Conservation (phyloP, 2,888 invertebrate genomes). For the Synergus itoensis region DNA sequence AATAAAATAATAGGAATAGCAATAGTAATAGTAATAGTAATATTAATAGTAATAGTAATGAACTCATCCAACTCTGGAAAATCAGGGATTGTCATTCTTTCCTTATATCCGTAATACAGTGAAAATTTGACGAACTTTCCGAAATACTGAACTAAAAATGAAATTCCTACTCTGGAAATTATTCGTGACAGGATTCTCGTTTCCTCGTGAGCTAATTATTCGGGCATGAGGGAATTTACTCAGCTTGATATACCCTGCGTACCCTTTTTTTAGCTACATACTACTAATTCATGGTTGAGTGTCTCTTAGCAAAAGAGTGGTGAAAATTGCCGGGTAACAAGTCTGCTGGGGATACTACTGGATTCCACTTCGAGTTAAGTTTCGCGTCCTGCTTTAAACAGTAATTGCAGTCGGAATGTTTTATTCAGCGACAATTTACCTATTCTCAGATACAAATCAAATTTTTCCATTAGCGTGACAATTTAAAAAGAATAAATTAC, state of each 20-base stretch:
- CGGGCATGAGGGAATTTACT: neutral
- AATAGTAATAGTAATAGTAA: too few relatives aligned
- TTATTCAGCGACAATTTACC: conserved; percentile 8
- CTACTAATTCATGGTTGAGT: neutral
- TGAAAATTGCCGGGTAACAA: conserved; percentile 21
- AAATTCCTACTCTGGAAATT: neutral
- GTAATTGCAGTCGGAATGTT: conserved; percentile 13
- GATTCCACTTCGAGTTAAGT: neutral
- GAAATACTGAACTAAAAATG: neutral
- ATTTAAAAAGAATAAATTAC: neutral
- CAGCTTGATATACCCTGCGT: neutral
- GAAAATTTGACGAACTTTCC: neutral
- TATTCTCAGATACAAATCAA: conserved; percentile 27
- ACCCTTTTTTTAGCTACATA: neutral
- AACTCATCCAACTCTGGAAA: too few relatives aligned
- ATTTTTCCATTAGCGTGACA: conserved; percentile 25
- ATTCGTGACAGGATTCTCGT: neutral
- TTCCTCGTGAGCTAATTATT: neutral
- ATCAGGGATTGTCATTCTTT: too few relatives aligned
- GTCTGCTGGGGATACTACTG: neutral
- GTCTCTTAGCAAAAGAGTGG: neutral
- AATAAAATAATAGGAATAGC: too few relatives aligned
- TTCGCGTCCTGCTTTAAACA: conserved; percentile 29
- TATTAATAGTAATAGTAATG: too few relatives aligned
- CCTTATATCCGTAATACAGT: neutral